Evolutionary conservation across 1,140 invertebrate species (phyloP).

Genomic region (Trinorchestia longiramus): DNA sequence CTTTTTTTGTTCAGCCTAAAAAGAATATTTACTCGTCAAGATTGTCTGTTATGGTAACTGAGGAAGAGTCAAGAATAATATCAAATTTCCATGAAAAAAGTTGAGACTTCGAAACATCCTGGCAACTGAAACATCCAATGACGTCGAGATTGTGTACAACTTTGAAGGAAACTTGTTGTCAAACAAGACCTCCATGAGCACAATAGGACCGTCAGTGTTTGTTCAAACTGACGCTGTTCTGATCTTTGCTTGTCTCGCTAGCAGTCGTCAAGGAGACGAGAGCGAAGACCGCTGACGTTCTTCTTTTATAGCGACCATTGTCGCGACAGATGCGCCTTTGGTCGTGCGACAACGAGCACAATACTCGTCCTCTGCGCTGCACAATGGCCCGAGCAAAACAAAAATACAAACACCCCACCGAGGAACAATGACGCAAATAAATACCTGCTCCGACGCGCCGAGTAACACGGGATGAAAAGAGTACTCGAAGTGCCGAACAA

Average conservation of each 20-base stretch:
- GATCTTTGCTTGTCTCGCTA: neutral
- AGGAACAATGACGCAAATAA: neutral
- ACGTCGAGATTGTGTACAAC: neutral
- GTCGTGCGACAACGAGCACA: constrained; percentile 19
- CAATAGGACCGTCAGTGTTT: neutral
- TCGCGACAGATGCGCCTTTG: constrained; percentile 23
- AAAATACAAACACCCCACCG: neutral
- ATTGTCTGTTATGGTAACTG: neutral
- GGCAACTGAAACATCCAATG: neutral
- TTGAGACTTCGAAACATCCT: neutral
- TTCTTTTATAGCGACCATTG: neutral
- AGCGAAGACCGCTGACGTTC: neutral
- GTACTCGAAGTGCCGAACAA: neutral
- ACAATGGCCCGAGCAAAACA: neutral
- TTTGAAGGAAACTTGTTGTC: neutral
- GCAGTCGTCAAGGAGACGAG: neutral
- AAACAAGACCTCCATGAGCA: neutral
- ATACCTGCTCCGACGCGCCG: neutral
- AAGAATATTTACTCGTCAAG: neutral
- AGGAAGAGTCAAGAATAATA: neutral
- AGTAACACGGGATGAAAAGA: neutral
- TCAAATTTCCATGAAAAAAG: neutral
- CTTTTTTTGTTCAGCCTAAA: neutral
- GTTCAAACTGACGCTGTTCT: neutral
- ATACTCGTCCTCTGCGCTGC: neutral